Percentiles rank a stretch among this genome's conserved stretches.
Evolutionary conservation across 1,140 invertebrate genomes (phyloP).

Genomic region (Drosophila willistoni): DNA sequence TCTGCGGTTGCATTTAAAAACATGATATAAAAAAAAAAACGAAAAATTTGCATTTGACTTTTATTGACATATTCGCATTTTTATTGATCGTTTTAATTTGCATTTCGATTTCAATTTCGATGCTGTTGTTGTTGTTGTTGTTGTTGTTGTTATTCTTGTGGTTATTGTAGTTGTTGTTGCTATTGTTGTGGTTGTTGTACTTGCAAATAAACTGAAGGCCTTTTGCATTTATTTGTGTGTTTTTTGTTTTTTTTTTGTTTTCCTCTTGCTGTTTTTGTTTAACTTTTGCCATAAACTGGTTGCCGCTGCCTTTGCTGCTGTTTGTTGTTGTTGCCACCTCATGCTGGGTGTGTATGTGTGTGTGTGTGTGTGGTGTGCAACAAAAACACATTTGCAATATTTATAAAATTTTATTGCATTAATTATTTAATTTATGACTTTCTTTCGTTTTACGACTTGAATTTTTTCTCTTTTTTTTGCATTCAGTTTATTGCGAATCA

Average conservation of each 20-base stretch:
- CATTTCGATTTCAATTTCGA: conserved; percentile 66
- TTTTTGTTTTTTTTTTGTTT: conserved; percentile 32
- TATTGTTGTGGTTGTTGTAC: conserved; percentile 49
- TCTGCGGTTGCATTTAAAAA: conserved; percentile 46
- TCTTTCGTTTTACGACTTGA: conserved; percentile 68
- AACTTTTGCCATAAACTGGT: conserved; percentile 63
- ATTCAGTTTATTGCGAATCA: conserved; percentile 30
- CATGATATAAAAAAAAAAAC: conserved; percentile 21
- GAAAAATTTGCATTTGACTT: conserved; percentile 76
- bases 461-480: conserved; percentile 31
- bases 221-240: conserved; percentile 55
- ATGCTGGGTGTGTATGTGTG: conserved; percentile 20
- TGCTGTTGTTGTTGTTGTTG: conserved; percentile 37
- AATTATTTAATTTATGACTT: conserved; percentile 80
- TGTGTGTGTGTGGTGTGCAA: conserved; percentile 43
- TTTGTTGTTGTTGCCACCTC: conserved; percentile 37
- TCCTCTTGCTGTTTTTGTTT: conserved; percentile 23
- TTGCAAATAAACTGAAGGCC: conserved; percentile 63
- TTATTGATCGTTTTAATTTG: conserved; percentile 81
- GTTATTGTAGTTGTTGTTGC: conserved; percentile 39
- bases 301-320: conserved; percentile 28
- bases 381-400: conserved; percentile 65
- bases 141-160: conserved; percentile 31
- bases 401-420: conserved; percentile 78
- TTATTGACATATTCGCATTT: conserved; percentile 80